These are phyloP conservation scores for Dysidea cf. avara DNA, from an alignment of 37 sponge, comb jelly and placozoan genomes.

Conservation along the genomic window DNA sequence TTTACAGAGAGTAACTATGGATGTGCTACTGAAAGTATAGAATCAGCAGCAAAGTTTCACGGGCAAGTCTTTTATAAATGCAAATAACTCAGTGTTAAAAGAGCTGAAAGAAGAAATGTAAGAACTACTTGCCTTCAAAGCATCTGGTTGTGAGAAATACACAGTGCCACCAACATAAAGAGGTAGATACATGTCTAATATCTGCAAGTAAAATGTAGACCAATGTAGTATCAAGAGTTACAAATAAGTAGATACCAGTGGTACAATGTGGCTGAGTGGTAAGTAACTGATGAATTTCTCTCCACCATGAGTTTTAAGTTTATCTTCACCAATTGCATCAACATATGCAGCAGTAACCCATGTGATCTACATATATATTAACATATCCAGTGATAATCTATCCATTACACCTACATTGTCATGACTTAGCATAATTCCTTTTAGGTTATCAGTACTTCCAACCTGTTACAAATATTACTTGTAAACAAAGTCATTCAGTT, in stretches of 20 bases:
- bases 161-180: conserved; percentile 30
- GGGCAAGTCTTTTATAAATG: no score
- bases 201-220: no score
- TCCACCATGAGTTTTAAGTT: background rate
- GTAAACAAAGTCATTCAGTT: no score
- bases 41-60: no score
- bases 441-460: conserved; percentile 86
- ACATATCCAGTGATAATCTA: no score
- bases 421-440: conserved; percentile 90
- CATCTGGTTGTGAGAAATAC: conserved; percentile 89
- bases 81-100: no score
- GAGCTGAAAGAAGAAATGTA: conserved; percentile 16
- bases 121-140: conserved; percentile 61
- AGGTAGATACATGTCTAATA: conserved; percentile 60
- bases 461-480: no score
- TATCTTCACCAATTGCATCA: background rate
- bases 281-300: conserved; percentile 54
- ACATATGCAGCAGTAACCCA: no score
- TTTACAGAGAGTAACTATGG: no score
- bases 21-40: no score
- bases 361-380: no score
- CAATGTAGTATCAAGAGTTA: no score
- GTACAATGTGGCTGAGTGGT: conserved; percentile 75
- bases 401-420: conserved; percentile 75
- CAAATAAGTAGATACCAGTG: conserved; percentile 47